Evolutionary conservation across 1,140 invertebrate genomes (phyloP), one percentile per base, ranked within the genome.

Genomic region (Riptortus pedestris): DNA sequence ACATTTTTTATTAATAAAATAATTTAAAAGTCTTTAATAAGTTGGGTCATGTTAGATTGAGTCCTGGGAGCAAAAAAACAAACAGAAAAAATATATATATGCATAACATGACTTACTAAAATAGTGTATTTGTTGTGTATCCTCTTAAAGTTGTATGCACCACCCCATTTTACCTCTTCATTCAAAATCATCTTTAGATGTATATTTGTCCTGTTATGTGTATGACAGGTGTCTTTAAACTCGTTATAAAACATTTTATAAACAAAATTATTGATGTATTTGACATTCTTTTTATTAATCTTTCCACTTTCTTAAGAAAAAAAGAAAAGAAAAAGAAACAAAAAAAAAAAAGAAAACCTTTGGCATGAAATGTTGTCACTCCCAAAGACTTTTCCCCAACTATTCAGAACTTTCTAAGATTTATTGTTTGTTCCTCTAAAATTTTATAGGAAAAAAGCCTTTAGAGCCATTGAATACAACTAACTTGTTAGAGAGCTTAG

Each of bases 61-160:
- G 58, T 60, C 61, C 61, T 62, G 43, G 45, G 45, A 62, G 45
- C 43, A 62, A 48, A 48, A 26, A 62, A 33, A 27, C 22, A 60
- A 60, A 26, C 18, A 55, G 24, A 24, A 26, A 24, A 55, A 24
- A 55, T 55, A 4, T 24, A 11, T 5, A 38, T 7, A 38, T 5
- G 14, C 5, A 14, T 38, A 14, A 7, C 31, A 5, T 38, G 31
- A 38, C 31, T 38, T 24, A 27, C 14, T 14, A n/a, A n/a, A n/a
- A n/a, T n/a, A n/a, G n/a, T n/a, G n/a, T 59, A 59, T 59, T 28
- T 59, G 57, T 59, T 28, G 27, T 43, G 24, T 29, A 11, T 18
- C 59, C 59, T 33, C 22, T 60, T 24, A 27, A 33, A 24, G 31
- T 38, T 14, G 27, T 24, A 24, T 45, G 59, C 38, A 33, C 31